Percentiles rank a stretch among this genome's conserved stretches.
Conservation (phyloP, 2,888 invertebrate species). For the Epinotia ramella region DNA sequence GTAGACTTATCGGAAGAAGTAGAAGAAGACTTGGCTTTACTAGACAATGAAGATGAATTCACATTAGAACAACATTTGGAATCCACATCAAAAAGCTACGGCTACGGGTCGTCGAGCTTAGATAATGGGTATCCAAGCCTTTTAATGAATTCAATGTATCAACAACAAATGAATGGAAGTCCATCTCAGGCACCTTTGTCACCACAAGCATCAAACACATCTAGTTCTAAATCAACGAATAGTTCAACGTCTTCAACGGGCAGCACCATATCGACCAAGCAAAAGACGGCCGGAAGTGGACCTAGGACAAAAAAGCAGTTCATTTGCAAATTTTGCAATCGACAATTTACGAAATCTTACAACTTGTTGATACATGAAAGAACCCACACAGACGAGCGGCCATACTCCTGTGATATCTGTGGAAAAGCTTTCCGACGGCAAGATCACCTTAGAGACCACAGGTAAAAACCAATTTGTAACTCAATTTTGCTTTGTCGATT, state of each 20-base stretch:
- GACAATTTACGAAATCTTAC: slow-evolving; percentile 99
- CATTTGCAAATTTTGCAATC: slow-evolving; percentile 98
- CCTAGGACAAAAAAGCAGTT: slow-evolving; percentile 98
- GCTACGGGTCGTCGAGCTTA: slow-evolving; percentile 81
- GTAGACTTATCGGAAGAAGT: slow-evolving; percentile 89
- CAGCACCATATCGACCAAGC: slow-evolving; percentile 79
- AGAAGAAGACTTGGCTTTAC: slow-evolving; percentile 90
- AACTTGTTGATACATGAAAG: slow-evolving; percentile 98
- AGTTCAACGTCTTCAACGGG: slow-evolving; percentile 78
- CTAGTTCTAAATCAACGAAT: slow-evolving; percentile 75
- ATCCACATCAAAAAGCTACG: slow-evolving; percentile 75
- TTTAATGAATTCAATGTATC: slow-evolving; percentile 88
- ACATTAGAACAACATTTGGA: slow-evolving; percentile 85
- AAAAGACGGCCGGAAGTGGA: slow-evolving; percentile 83
- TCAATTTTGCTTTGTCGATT: neutral
- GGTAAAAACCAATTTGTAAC: slow-evolving; percentile 83
- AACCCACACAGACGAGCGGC: slow-evolving; percentile 98
- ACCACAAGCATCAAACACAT: slow-evolving; percentile 76
- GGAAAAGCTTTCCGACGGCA: slow-evolving; percentile 99
- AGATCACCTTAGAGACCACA: slow-evolving; percentile 97
- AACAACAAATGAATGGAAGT: slow-evolving; percentile 83
- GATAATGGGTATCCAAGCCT: slow-evolving; percentile 90
- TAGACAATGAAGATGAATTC: slow-evolving; percentile 91
- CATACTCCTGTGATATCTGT: slow-evolving; percentile 99
- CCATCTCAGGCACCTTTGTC: slow-evolving; percentile 78